Percentiles rank a stretch among this genome's conserved stretches.
These are phyloP conservation scores for Triplophysa dalaica DNA, from an alignment of 2,113 vertebrate species.

Conservation along the genomic window DNA sequence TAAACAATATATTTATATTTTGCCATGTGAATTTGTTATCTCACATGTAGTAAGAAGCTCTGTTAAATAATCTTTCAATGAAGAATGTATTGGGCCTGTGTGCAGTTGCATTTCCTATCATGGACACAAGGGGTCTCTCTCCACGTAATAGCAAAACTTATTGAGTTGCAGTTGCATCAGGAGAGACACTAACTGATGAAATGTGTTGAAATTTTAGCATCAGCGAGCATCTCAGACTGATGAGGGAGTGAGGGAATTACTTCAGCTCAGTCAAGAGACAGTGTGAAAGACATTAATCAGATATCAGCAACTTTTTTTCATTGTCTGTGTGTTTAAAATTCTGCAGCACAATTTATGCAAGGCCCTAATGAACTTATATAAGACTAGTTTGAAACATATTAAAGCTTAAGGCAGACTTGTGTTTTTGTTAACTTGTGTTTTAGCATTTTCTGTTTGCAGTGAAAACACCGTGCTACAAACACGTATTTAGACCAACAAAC, in stretches of 20 bases:
- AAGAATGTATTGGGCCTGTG: constrained; percentile 2
- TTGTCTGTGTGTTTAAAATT: constrained; percentile 4
- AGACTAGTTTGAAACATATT: background rate
- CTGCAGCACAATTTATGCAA: background rate
- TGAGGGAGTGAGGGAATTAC: constrained; percentile 47
- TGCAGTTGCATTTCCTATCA: constrained; percentile 3
- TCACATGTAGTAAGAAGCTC: background rate
- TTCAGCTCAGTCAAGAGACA: constrained; percentile 38
- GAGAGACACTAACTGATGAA: constrained; percentile 62
- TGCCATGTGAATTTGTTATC: background rate
- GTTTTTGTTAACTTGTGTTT: background rate
- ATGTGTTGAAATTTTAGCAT: constrained; percentile 57
- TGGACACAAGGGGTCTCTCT: constrained; percentile 57
- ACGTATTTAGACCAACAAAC: constrained; percentile 9
- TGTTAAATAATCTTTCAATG: background rate
- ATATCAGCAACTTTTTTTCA: constrained; percentile 37
- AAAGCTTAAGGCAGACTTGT: background rate
- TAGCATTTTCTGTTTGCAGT: background rate
- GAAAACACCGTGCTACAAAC: background rate
- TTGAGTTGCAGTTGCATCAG: constrained; percentile 64
- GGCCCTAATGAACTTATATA: background rate
- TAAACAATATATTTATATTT: too few species aligned
- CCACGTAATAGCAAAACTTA: background rate
- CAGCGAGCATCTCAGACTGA: constrained; percentile 46
- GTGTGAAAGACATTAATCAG: constrained; percentile 45